Base-by-base conservation (phyloP, 2,797 vertebrate species). In the Adelosebastes latens region DNA sequence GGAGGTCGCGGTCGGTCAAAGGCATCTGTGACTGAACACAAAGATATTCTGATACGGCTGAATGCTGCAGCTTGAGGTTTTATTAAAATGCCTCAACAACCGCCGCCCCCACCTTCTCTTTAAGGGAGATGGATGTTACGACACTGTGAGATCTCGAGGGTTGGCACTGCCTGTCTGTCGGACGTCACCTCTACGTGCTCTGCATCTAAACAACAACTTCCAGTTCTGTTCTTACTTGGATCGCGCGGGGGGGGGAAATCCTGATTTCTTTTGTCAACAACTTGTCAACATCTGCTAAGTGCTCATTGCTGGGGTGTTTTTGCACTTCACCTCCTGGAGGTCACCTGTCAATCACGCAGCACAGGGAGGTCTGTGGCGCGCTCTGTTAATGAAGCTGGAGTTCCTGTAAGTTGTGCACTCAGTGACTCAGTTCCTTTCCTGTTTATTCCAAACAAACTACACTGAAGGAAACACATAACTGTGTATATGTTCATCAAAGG, bases 1-100 rank as follows among this genome's bases (percentile, higher is more conserved):
- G 83, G 93, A 84, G 80, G 88, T 92, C 80, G 80, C 36, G 84
- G 85, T 89, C 84, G 88, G 86, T 79, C 80, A 64, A 70, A 92
- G 77, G 87, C 86, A 91, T 78, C 66, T 67, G 84, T 53, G 80
- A 81, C 62, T 34, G 73, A 88, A 79, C 77, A 76, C 72, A 80
- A 81, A 91, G 83, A 81, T 80, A 64, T 83, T 84, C 72, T 68
- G 85, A 91, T 84, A 86, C 8, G 63, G 63, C 77, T 75, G 64
- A 87, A 83, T 6, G 64, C 79, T 56, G 88, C 84, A 63, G 75
- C 69, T 76, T 39, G 61, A 69, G 53, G 25, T 85, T 89, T 90
- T 67, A 82, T 82, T 83, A 78, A 89, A 85, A 66, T 34, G 79
- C 73, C 79, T 66, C 20, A 67, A 69, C 77, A 65, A 34, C 36